Evolutionary conservation across 2,888 invertebrate genomes (phyloP).

Genomic region (Arrhopalites spinosus): DNA sequence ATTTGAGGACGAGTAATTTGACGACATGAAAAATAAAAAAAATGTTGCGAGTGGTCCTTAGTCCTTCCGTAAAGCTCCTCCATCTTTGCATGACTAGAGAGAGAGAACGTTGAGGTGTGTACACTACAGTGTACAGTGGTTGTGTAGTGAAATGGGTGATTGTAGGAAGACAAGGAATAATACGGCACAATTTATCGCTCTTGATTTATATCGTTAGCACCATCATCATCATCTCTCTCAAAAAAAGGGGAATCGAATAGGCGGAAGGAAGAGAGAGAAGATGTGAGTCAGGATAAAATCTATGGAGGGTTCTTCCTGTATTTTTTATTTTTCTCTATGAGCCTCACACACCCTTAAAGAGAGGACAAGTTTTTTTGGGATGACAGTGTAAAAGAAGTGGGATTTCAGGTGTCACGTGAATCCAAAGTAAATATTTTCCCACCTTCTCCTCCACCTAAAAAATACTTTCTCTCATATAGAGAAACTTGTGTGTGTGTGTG

Average conservation of each 20-base stretch:
- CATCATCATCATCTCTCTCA: not conserved
- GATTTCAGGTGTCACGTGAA: constrained; percentile 2
- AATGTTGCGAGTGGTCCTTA: too few species aligned
- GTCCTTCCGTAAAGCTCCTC: not conserved
- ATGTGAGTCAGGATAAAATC: not conserved
- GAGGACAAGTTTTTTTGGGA: too few species aligned
- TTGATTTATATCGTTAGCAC: constrained; percentile 2
- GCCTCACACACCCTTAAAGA: too few species aligned
- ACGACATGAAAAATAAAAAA: too few species aligned
- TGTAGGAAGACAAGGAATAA: not conserved
- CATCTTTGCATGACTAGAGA: not conserved
- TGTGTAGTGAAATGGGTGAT: not conserved
- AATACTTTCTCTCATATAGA: too few species aligned
- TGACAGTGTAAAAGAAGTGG: not conserved
- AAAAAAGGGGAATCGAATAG: too few species aligned
- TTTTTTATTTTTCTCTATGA: too few species aligned
- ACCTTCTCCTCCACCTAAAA: too few species aligned
- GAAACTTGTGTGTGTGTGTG: too few species aligned
- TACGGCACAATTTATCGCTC: constrained; percentile 4
- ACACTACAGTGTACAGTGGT: not conserved
- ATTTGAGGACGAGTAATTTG: too few species aligned
- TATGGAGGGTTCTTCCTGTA: too few species aligned
- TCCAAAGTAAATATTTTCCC: not conserved
- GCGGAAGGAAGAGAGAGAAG: not conserved
- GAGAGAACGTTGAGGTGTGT: too few species aligned